phyloP scores from a whole-genome alignment of 2,797 vertebrate genomes.

The Notamacropus eugenii region DNA sequence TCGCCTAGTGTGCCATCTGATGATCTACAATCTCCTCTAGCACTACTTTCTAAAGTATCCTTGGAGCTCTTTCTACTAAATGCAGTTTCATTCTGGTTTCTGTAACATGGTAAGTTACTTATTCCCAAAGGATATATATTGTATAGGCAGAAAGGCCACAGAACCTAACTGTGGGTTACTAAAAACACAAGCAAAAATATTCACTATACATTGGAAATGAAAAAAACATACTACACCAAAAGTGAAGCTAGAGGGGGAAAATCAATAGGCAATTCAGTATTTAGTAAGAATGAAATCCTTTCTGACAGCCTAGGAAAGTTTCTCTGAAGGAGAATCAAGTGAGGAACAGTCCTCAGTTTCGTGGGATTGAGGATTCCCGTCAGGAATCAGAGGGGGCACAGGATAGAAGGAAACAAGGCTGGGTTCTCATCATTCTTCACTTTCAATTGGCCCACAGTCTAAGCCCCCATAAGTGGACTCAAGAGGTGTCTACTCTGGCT shows the following conservation, averaged over 20 bases:
- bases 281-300: slow-evolving; percentile 38
- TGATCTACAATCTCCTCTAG: no score
- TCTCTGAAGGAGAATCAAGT: slow-evolving; percentile 13
- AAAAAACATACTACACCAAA: slow-evolving; percentile 37
- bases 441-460: slow-evolving; percentile 5
- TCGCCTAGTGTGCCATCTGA: background rate
- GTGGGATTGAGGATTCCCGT: background rate
- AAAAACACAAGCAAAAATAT: slow-evolving; percentile 39
- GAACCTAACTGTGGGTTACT: background rate
- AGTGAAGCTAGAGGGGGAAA: slow-evolving; percentile 21
- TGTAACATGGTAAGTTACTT: slow-evolving; percentile 27
- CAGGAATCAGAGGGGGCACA: background rate
- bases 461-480: slow-evolving; percentile 21
- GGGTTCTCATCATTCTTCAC: slow-evolving; percentile 17
- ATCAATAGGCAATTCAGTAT: slow-evolving; percentile 18
- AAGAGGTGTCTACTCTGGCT: background rate
- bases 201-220: slow-evolving; percentile 15
- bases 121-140: slow-evolving; percentile 12
- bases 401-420: background rate
- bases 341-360: background rate
- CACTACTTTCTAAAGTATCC: no score
- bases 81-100: slow-evolving; percentile 18
- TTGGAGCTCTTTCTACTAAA: background rate
- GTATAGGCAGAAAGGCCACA: slow-evolving; percentile 23
- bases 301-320: slow-evolving; percentile 1